A percentile compares a stretch with the other conserved stretches of the same genome.
phyloP scores from a whole-genome alignment of 2,113 vertebrate species.

The Mobula hypostoma region DNA sequence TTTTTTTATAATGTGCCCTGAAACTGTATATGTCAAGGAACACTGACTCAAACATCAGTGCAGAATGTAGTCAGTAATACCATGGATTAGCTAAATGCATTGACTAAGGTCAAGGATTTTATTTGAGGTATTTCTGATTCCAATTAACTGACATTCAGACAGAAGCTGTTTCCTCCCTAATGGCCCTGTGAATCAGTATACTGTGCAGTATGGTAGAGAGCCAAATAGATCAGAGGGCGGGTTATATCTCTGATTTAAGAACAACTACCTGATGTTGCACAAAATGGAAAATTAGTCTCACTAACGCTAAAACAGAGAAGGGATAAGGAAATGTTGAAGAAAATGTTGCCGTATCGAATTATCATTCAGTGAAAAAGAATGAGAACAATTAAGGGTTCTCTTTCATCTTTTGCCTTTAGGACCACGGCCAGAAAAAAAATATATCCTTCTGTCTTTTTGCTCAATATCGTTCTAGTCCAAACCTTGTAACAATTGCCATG shows the following conservation, averaged over 20 bases:
- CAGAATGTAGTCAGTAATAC: conserved; percentile 3
- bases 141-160: not conserved
- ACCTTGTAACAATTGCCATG: not conserved
- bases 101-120: conserved; percentile 25
- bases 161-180: not conserved
- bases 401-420: too few relatives aligned
- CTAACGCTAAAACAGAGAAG: not conserved
- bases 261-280: not conserved
- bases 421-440: too few relatives aligned
- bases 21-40: not conserved
- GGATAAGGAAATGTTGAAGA: not conserved
- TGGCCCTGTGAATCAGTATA: not conserved
- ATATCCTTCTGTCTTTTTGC: not conserved
- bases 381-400: not conserved
- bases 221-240: not conserved
- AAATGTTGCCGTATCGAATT: not conserved
- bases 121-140: conserved; percentile 12
- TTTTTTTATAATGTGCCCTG: not conserved
- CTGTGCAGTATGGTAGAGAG: not conserved
- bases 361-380: not conserved
- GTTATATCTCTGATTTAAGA: not conserved
- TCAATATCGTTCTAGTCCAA: not conserved
- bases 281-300: not conserved
- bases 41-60: not conserved
- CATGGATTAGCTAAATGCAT: not conserved